phyloP scores from a whole-genome alignment of 2,113 vertebrate genomes.

The Pogonocichla stellata region DNA sequence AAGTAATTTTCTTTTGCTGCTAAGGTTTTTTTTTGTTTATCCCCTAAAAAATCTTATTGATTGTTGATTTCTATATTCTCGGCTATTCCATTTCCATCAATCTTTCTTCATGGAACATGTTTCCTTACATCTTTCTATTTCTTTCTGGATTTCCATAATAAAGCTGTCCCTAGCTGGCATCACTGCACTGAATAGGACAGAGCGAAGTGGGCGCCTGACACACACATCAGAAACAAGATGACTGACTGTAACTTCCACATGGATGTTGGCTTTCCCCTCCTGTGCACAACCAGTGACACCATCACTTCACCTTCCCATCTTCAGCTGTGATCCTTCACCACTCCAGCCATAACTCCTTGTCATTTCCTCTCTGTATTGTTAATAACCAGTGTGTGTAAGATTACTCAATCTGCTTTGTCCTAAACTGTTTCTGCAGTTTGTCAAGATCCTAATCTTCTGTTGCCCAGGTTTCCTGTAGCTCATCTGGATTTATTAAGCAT shows the following conservation, averaged over 20 bases:
- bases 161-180: not conserved
- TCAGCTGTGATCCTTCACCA: not conserved
- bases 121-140: not conserved
- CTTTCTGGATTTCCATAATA: not conserved
- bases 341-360: not conserved
- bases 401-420: not conserved
- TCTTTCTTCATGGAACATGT: not conserved
- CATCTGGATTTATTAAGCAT: not conserved
- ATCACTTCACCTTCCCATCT: not conserved
- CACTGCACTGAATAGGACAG: not conserved
- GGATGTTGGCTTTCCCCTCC: not conserved
- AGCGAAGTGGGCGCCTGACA: not conserved
- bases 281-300: not conserved
- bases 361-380: not conserved
- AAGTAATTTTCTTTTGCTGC: not conserved
- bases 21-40: not conserved
- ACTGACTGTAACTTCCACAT: not conserved
- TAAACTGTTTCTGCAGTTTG: not conserved
- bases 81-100: not conserved
- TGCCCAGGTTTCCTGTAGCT: not conserved
- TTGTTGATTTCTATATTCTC: not conserved
- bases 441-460: not conserved
- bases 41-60: fast-evolving
- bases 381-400: not conserved
- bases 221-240: not conserved